Conservation (phyloP, 1,140 invertebrate genomes). For the Helicoverpa zea region DNA sequence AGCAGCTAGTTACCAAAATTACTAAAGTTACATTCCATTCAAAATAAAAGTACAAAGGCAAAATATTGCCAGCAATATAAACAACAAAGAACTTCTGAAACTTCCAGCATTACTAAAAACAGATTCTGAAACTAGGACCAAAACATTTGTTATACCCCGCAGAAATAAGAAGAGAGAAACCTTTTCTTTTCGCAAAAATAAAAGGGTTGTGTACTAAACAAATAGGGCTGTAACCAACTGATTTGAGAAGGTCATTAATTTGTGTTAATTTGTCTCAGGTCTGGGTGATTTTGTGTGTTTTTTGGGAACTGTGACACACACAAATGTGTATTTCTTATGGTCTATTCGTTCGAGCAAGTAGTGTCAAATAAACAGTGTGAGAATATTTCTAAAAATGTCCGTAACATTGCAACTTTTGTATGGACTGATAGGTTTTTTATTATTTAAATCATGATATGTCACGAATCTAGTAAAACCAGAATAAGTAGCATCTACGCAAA, state of each 20-base stretch:
- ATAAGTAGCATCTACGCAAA: too few species aligned
- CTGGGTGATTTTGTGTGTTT: not conserved
- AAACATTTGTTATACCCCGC: not conserved
- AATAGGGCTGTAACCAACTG: constrained; percentile 16
- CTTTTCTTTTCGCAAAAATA: constrained; percentile 3
- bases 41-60: too few species aligned
- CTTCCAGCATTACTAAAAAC: not conserved
- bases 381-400: too few species aligned
- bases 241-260: constrained; percentile 28
- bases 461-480: too few species aligned
- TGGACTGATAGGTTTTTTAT: too few species aligned
- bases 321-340: too few species aligned
- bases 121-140: not conserved
- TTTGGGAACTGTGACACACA: not conserved
- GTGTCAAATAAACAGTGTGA: too few species aligned
- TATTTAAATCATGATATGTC: too few species aligned
- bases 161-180: not conserved
- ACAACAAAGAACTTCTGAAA: not conserved
- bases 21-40: too few species aligned
- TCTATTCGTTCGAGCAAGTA: too few species aligned
- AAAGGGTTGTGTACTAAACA: constrained; percentile 11
- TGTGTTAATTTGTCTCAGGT: not conserved
- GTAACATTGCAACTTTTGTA: too few species aligned
- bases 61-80: not conserved
- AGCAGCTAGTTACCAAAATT: too few species aligned